These are phyloP conservation scores for Yponomeuta sedellus DNA, from an alignment of 2,888 invertebrate genomes.

Conservation along the genomic window DNA sequence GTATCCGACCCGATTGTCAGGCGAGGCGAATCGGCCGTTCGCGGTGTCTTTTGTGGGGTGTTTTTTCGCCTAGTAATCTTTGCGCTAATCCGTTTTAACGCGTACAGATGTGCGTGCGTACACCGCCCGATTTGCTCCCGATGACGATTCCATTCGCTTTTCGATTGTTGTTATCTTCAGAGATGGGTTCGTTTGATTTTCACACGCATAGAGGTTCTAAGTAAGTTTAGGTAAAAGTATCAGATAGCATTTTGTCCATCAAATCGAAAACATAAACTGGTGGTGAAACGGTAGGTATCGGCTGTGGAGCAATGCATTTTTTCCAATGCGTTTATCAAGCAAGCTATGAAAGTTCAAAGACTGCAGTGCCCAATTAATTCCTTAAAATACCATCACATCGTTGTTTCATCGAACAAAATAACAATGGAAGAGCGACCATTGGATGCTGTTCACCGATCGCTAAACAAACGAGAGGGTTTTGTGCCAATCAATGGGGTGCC, in stretches of 20 bases:
- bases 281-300: no score
- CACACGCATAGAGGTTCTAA: conserved; percentile 9
- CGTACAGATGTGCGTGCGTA: conserved; percentile 63
- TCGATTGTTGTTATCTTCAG: conserved; percentile 8
- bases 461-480: conserved; percentile 62
- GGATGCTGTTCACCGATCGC: conserved; percentile 57
- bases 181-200: conserved; percentile 6
- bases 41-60: conserved; percentile 64
- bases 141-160: conserved; percentile 6
- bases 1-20: conserved; percentile 65
- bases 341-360: background rate
- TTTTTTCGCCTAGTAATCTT: conserved; percentile 68
- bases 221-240: background rate
- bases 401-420: conserved; percentile 24
- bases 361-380: background rate
- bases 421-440: conserved; percentile 44
- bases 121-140: conserved; percentile 35
- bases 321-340: background rate
- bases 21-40: conserved; percentile 48
- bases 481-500: conserved; percentile 67
- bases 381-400: background rate
- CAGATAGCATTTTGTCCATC: background rate
- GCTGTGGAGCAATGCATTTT: no score
- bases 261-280: background rate
- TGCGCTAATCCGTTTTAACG: conserved; percentile 72